phyloP scores from a whole-genome alignment of 2,113 vertebrate species.

The Catagonus wagneri region DNA sequence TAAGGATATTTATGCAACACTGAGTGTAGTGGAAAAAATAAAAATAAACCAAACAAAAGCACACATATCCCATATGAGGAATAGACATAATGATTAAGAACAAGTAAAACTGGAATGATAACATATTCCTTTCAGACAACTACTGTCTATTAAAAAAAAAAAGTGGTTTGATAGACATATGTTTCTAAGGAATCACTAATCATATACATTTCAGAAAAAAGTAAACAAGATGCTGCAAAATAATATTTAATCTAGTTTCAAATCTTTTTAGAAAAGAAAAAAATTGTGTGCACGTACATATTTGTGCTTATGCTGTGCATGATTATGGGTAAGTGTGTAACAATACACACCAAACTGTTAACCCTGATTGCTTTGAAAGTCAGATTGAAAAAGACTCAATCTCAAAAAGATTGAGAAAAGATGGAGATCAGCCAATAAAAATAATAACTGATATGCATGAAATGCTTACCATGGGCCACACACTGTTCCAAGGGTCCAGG shows the following conservation, averaged over 20 bases:
- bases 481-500: background rate
- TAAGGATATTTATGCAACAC: background rate
- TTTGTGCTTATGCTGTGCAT: background rate
- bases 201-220: background rate
- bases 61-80: background rate
- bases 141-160: background rate
- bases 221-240: background rate
- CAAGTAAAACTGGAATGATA: background rate
- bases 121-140: background rate
- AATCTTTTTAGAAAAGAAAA: background rate
- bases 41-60: background rate
- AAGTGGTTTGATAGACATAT: background rate
- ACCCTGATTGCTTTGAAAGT: background rate
- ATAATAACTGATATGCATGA: fast-evolving
- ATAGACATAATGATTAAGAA: background rate
- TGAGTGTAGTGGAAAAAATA: background rate
- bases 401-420: too few relatives aligned
- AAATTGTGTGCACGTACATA: background rate
- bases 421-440: background rate
- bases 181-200: background rate
- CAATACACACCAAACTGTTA: background rate
- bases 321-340: background rate
- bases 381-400: too few relatives aligned
- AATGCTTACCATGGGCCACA: too few relatives aligned
- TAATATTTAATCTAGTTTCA: background rate